Base-by-base conservation (phyloP, 2,797 vertebrate species). In the Etheostoma perlongum region DNA sequence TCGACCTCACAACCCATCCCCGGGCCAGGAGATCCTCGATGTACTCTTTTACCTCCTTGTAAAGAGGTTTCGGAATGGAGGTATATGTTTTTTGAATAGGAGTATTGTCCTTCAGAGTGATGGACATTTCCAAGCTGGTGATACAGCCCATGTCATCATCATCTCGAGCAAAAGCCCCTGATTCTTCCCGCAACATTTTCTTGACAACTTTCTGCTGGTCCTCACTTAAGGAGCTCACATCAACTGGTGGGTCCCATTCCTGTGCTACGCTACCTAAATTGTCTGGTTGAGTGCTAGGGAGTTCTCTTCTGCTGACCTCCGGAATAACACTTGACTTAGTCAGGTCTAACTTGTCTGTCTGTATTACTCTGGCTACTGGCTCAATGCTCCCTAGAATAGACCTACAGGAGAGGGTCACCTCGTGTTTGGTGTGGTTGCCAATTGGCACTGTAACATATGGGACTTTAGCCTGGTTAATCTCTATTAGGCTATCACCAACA, bases 21-120 rank as follows among this genome's bases (percentile, higher is more conserved):
- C 8, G 59, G 23, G n/a, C 15, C 27, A 74, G 16, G 1, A 57
- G 19, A 6, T 68, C 64, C 2, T 68, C 21, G 7, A 68, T 74
- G 4, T 68, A 72, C 1, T 67, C 64, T 11, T 73, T 57, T 0
- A 67, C 70, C 6, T 66, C 68, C 14, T 67, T 66, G 4, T 78
- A 71, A 1, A 78, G 27, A 40, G 61, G 72, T 19, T 78, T 79
- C 55, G 82, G 82, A 1, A 80, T 74, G 5, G 73, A 60, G 0
- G 73, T 16, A 2, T 78, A 81, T 2, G 73, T n/a, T n/a, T 19
- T 67, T 33, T 84, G 78, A 5, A 74, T 57, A 4, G 75, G 65
- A 0, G 40, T 46, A 4, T 70, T 9, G 42, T 82, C 61, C 2
- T 48, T 82, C 0, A 82, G 11, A 8, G 36, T 42, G 49, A 74